Evolutionary conservation across 2,888 invertebrate genomes (phyloP), one percentile per base, ranked within the genome.

Genomic region (Eilema sororculum): DNA sequence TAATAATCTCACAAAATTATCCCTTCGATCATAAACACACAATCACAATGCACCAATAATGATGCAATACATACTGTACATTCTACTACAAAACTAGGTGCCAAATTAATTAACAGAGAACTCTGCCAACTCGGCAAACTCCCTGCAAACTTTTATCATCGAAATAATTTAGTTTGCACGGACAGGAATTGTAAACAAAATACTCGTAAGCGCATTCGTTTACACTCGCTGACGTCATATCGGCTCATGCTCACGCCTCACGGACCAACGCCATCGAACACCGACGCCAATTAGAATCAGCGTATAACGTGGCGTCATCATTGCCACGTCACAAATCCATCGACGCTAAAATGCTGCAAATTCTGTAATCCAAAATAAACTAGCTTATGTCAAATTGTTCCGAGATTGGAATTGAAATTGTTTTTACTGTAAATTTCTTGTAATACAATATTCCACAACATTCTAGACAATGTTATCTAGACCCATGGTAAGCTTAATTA

Each of bases 261-360:
- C 85, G 92, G 86, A 67, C 86, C 86, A 83, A 92, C 93, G 89
- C 93, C 88, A 77, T 67, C 80, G 82, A 89, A 92, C 91, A 91
- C 78, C 86, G 78, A 81, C 89, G 87, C 91, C 92, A 93, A 93
- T 93, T 93, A 93, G 87, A 86, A 88, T 84, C 86, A 77, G 81
- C 85, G 81, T 78, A 79, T 85, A 84, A 80, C 86, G 77, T 79
- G 77, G 65, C 89, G 85, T 86, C 89, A 87, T 88, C 87, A 79
- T 71, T 76, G 79, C 78, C 75, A 74, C 84, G 78, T 80, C 81
- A 76, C 41, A 73, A 41, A 73, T 78, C 67, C 60, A 58, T 59
- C 65, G 74, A 67, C 72, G 33, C 76, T 86, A 87, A 87, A 84
- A 86, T 81, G 80, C 16, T 46, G 28, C 61, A 22, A 24, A 68